Percentiles rank a stretch among this genome's conserved stretches.
Conservation (phyloP, 2,888 invertebrate genomes). For the Venustoraphidia nigricollis region DNA sequence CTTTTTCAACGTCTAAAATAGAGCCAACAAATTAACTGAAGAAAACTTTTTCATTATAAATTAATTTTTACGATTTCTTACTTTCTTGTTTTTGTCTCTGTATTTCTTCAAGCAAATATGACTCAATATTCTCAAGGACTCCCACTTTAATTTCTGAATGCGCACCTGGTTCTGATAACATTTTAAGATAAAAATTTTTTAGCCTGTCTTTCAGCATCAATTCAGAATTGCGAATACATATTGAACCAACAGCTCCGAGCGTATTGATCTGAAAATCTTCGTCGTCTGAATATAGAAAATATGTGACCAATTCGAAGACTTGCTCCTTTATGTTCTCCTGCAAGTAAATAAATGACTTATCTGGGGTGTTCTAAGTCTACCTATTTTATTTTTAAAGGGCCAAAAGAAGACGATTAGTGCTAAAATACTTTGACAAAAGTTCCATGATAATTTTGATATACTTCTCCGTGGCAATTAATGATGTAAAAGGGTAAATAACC, state of each 20-base stretch:
- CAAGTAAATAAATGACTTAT: constrained; percentile 9
- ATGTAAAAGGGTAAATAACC: too few species aligned
- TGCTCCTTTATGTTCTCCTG: constrained; percentile 62
- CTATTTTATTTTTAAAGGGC: too few species aligned
- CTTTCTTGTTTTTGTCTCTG: constrained; percentile 92
- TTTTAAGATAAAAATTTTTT: constrained; percentile 70
- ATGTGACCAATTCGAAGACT: constrained; percentile 77
- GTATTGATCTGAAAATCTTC: constrained; percentile 70
- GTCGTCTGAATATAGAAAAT: constrained; percentile 73
- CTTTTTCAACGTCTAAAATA: constrained; percentile 75
- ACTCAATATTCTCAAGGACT: constrained; percentile 83
- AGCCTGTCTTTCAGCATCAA: constrained; percentile 78
- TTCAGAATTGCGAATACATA: constrained; percentile 90
- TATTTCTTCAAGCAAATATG: constrained; percentile 94
- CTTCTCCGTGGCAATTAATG: too few species aligned
- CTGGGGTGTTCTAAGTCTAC: too few species aligned
- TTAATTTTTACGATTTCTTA: constrained; percentile 26
- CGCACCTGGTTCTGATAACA: constrained; percentile 53
- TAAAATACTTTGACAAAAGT: too few species aligned
- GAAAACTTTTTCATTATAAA: background rate
- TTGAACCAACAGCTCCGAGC: constrained; percentile 73
- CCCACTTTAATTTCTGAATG: constrained; percentile 66
- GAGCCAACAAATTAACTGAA: background rate
- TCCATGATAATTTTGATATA: too few species aligned
- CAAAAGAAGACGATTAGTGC: too few species aligned